Evolutionary conservation across 2,888 invertebrate species (phyloP).

Genomic region (Neocrepidodera transversa): DNA sequence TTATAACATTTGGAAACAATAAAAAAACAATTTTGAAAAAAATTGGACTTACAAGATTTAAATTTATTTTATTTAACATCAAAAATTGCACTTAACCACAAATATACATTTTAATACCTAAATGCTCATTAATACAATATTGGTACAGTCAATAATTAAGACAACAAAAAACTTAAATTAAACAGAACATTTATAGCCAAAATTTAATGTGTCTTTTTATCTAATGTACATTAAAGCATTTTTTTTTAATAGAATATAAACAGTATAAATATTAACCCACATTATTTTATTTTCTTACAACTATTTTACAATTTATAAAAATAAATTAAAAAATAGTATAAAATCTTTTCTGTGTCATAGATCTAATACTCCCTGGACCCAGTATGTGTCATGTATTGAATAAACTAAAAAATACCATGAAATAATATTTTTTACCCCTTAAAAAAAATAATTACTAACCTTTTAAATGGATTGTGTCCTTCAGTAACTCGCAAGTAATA

Average conservation of each 20-base stretch:
- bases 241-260: constrained; percentile 8
- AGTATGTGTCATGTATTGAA: constrained; percentile 55
- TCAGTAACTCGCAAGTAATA: constrained; percentile 65
- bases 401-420: constrained; percentile 46
- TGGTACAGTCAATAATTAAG: background rate
- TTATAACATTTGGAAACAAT: too few relatives aligned
- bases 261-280: background rate
- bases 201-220: background rate
- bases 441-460: constrained; percentile 54
- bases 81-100: constrained; percentile 10
- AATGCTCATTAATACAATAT: constrained; percentile 18
- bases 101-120: constrained; percentile 4
- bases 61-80: constrained; percentile 5
- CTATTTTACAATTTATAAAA: constrained; percentile 31
- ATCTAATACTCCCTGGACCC: constrained; percentile 47
- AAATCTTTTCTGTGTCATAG: constrained; percentile 50
- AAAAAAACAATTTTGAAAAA: too few relatives aligned
- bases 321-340: constrained; percentile 51
- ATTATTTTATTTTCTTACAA: background rate
- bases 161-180: background rate
- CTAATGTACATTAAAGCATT: constrained; percentile 15
- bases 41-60: too few relatives aligned
- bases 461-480: constrained; percentile 49
- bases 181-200: background rate
- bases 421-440: background rate